Conservation (phyloP, 2,113 vertebrate species). For the Petromus typicus region DNA sequence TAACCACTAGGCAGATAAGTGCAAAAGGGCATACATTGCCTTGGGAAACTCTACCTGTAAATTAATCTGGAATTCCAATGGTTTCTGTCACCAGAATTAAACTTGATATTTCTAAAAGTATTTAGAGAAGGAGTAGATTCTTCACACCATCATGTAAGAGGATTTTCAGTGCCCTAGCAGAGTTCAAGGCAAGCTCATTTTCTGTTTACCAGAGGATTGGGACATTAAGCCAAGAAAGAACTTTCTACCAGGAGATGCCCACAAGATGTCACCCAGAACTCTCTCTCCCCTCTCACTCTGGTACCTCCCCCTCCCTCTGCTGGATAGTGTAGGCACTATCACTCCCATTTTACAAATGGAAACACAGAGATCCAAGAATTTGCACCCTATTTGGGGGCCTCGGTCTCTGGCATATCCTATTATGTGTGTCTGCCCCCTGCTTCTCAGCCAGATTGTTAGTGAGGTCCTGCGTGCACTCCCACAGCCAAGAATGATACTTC, state of each 20-base stretch:
- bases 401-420: rapidly evolving
- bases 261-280: background rate
- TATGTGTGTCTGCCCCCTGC: background rate
- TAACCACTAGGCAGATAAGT: background rate
- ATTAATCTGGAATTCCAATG: background rate
- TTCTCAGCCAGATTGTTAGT: background rate
- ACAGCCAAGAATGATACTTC: background rate
- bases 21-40: background rate
- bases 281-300: background rate
- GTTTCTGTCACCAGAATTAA: background rate
- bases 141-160: background rate
- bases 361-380: background rate
- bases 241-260: background rate
- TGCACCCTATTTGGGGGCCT: background rate
- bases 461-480: background rate
- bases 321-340: background rate
- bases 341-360: background rate
- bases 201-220: background rate
- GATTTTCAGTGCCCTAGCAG: background rate
- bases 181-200: background rate
- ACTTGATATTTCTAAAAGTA: background rate
- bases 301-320: background rate
- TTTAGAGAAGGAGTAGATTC: background rate
- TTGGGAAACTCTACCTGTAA: background rate
- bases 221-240: background rate